These are phyloP conservation scores for Bombus pascuorum DNA, from an alignment of 1,140 invertebrate species.

Conservation along the genomic window DNA sequence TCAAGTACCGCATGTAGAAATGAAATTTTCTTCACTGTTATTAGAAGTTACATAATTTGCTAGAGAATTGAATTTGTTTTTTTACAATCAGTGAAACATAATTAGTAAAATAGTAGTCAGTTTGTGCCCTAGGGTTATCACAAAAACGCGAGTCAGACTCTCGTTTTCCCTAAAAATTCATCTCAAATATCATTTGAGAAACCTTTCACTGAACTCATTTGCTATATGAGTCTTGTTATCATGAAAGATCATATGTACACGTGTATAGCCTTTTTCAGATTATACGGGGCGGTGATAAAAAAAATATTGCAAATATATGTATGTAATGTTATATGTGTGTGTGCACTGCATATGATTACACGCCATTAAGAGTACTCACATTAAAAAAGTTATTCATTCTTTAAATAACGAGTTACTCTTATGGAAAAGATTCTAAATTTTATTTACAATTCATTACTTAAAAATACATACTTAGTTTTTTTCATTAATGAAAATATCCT, in stretches of 20 bases:
- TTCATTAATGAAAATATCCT: constrained; percentile 11
- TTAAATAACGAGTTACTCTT: not conserved
- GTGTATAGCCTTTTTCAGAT: constrained; percentile 40
- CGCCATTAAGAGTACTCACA: not conserved
- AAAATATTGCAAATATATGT: constrained; percentile 44
- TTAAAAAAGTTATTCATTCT: not conserved
- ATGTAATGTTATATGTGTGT: constrained; percentile 13
- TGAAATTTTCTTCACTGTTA: not conserved
- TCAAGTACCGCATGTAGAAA: not conserved
- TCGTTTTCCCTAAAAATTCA: constrained; percentile 3
- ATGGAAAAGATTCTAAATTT: not conserved
- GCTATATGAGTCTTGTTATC: constrained; percentile 44
- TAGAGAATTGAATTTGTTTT: not conserved
- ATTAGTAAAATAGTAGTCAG: constrained; percentile 54
- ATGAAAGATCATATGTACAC: constrained; percentile 46
- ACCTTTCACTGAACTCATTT: constrained; percentile 24
- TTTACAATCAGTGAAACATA: constrained; percentile 38
- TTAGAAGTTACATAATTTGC: not conserved
- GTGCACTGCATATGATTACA: constrained; percentile 5
- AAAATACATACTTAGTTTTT: not conserved
- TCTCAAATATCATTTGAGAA: constrained; percentile 14
- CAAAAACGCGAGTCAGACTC: constrained; percentile 59
- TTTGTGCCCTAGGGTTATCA: constrained; percentile 68
- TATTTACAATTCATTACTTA: not conserved
- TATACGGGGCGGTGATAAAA: constrained; percentile 51